Evolutionary conservation across 2,888 invertebrate species (phyloP).

Genomic region (Galerucella calmariensis): DNA sequence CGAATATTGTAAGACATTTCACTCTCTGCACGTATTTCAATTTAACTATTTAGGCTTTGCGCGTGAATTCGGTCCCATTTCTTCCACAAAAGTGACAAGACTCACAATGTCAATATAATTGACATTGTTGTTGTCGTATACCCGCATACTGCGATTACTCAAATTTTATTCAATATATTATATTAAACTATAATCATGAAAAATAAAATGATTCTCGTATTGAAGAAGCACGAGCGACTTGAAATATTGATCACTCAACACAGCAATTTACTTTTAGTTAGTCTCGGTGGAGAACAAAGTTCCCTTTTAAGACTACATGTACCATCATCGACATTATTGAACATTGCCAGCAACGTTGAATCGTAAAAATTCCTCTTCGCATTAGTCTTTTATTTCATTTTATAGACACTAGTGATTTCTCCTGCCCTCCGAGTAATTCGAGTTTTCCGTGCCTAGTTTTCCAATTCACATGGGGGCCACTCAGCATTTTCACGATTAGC

Average conservation of each 20-base stretch:
- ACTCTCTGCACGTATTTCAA: too few species aligned
- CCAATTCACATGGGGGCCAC: slow-evolving; percentile 16
- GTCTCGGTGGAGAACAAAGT: neutral
- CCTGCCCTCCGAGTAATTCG: slow-evolving; percentile 25
- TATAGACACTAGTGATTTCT: slow-evolving; percentile 31
- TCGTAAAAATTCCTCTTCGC: slow-evolving; percentile 24
- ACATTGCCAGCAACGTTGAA: slow-evolving; percentile 5
- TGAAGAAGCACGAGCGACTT: neutral
- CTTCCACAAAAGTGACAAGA: too few species aligned
- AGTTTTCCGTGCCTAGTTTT: slow-evolving; percentile 30
- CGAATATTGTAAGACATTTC: too few species aligned
- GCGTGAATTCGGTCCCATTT: too few species aligned
- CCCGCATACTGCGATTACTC: too few species aligned
- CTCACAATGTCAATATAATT: too few species aligned
- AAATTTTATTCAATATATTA: too few species aligned
- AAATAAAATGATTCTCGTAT: neutral
- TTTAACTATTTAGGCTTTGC: too few species aligned
- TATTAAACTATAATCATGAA: too few species aligned
- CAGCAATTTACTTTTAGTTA: neutral
- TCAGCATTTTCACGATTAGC: slow-evolving; percentile 1
- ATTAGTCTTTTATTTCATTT: slow-evolving; percentile 27
- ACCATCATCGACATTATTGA: slow-evolving; percentile 14
- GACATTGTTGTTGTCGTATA: too few species aligned
- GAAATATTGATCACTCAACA: neutral
- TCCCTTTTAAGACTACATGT: neutral